phyloP scores from a whole-genome alignment of 2,888 invertebrate species.

The Apotomis turbidana region DNA sequence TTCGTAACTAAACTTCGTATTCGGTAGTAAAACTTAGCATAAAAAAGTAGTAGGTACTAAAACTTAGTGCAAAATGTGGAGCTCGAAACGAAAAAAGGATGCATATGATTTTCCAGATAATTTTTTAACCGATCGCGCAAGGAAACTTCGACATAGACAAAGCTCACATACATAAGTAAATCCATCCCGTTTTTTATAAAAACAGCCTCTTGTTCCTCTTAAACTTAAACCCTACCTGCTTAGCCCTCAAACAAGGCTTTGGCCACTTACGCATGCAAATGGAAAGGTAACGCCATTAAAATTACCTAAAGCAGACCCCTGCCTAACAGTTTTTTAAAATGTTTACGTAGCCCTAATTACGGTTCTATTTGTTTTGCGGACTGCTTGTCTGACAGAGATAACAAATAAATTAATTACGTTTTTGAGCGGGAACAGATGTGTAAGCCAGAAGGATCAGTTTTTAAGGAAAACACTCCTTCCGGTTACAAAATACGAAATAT shows the following conservation, averaged over 20 bases:
- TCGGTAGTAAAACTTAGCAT: too few species aligned
- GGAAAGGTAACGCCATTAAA: conserved; percentile 26
- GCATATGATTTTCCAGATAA: too few species aligned
- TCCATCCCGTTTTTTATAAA: too few species aligned
- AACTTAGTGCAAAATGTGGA: too few species aligned
- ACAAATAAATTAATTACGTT: conserved; percentile 39
- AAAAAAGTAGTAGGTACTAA: too few species aligned
- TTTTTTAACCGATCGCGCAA: too few species aligned
- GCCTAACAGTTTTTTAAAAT: conserved; percentile 35
- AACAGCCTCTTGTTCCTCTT: too few species aligned
- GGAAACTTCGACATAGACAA: too few species aligned
- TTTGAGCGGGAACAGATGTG: background rate
- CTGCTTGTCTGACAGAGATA: conserved; percentile 34
- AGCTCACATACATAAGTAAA: too few species aligned
- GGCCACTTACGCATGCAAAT: conserved; percentile 12
- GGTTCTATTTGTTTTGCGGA: conserved; percentile 30
- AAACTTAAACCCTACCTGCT: background rate
- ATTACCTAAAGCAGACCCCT: conserved; percentile 5
- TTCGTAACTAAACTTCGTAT: too few species aligned
- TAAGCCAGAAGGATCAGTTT: background rate
- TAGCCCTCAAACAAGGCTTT: background rate
- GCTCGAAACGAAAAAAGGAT: too few species aligned
- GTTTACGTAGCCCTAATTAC: conserved; percentile 37
- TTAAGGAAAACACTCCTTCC: background rate
- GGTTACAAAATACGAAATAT: too few species aligned